Evolutionary conservation across 2,888 invertebrate genomes (phyloP).

Genomic region (Hydriomena furcata): DNA sequence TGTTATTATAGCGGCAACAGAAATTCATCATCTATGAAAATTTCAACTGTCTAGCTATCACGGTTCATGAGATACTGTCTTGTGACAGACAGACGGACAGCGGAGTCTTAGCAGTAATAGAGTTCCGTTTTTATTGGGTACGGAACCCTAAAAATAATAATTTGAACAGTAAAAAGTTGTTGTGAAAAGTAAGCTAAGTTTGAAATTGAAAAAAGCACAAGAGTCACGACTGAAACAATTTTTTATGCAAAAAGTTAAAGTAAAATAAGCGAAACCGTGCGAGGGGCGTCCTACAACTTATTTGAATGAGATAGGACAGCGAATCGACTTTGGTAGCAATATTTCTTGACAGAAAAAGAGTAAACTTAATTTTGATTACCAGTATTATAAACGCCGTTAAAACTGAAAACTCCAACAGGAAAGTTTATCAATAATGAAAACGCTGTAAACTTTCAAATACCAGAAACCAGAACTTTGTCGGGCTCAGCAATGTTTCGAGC

Average conservation of each 20-base stretch:
- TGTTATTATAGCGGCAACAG: no score
- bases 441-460: conserved; percentile 8
- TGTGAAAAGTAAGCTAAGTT: conserved; percentile 10
- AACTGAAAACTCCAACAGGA: conserved; percentile 1
- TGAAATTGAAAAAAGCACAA: conserved; percentile 12
- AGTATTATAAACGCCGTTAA: not conserved
- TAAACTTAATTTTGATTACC: conserved; percentile 1
- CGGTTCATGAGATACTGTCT: no score
- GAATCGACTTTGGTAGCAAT: not conserved
- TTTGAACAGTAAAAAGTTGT: not conserved
- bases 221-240: conserved; percentile 1
- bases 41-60: no score
- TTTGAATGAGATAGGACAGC: not conserved
- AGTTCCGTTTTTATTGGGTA: no score
- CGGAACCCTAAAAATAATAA: no score
- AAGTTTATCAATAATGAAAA: conserved; percentile 18
- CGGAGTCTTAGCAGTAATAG: no score
- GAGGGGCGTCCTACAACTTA: not conserved
- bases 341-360: not conserved
- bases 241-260: not conserved
- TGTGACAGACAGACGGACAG: no score
- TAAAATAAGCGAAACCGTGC: not conserved
- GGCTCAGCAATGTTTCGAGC: conserved; percentile 1
- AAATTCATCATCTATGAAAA: no score
- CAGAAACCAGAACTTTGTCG: conserved; percentile 11